Evolutionary conservation across 2,888 invertebrate genomes (phyloP).

Genomic region (Mythimna albipuncta): DNA sequence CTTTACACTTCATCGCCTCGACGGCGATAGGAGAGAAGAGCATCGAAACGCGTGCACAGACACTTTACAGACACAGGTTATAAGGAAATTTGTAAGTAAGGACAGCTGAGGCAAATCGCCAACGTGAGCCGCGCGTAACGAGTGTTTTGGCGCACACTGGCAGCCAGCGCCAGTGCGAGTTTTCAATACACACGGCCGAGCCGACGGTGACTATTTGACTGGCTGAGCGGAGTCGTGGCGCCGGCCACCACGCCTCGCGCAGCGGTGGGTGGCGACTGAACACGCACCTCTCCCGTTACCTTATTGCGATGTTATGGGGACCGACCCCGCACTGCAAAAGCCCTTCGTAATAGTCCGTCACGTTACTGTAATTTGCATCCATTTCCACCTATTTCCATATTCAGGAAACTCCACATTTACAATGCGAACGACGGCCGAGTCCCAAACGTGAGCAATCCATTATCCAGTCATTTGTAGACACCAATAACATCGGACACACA

Average conservation of each 20-base stretch:
- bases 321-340: slow-evolving; percentile 85
- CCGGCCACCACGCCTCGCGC: slow-evolving; percentile 86
- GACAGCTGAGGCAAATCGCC: slow-evolving; percentile 75
- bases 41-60: slow-evolving; percentile 86
- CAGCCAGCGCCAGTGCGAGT: slow-evolving; percentile 82
- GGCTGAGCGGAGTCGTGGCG: slow-evolving; percentile 78
- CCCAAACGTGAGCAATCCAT: slow-evolving; percentile 45
- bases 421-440: slow-evolving; percentile 39
- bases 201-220: slow-evolving; percentile 88
- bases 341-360: slow-evolving; percentile 74
- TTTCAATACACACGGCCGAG: slow-evolving; percentile 82
- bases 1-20: slow-evolving; percentile 91
- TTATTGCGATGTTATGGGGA: slow-evolving; percentile 88
- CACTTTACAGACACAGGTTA: slow-evolving; percentile 77
- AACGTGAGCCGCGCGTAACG: slow-evolving; percentile 77
- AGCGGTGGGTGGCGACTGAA: slow-evolving; percentile 87
- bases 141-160: slow-evolving; percentile 87
- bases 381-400: slow-evolving; percentile 64
- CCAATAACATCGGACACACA: slow-evolving; percentile 48
- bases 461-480: slow-evolving; percentile 52
- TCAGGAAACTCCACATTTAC: slow-evolving; percentile 58
- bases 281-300: slow-evolving; percentile 90
- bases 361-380: slow-evolving; percentile 74
- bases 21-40: slow-evolving; percentile 90
- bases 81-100: slow-evolving; percentile 63